These are phyloP conservation scores for Drosophila imparisetae DNA, from an alignment of 2,888 invertebrate genomes.

Conservation along the genomic window DNA sequence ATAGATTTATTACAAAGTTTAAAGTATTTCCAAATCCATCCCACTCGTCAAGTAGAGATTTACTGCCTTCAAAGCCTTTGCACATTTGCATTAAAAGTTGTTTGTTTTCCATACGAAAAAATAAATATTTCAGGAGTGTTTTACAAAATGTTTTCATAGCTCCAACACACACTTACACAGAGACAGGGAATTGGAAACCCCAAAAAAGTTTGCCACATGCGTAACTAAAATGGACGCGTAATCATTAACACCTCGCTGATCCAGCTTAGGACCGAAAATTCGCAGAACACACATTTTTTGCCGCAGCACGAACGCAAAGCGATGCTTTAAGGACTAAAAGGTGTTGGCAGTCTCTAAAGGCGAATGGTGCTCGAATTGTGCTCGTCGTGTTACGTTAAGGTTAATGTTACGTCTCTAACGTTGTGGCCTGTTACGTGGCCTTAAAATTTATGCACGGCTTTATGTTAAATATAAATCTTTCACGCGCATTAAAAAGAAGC, in stretches of 20 bases:
- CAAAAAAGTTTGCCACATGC: conserved; percentile 20
- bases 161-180: conserved; percentile 1
- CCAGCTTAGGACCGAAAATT: conserved; percentile 32
- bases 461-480: conserved; percentile 64
- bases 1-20: not conserved
- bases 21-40: not conserved
- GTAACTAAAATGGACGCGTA: conserved; percentile 33
- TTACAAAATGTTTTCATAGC: conserved; percentile 26
- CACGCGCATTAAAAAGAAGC: conserved; percentile 33
- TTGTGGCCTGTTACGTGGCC: conserved; percentile 50
- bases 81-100: conserved; percentile 1
- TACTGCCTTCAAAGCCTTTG: not conserved
- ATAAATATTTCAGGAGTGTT: conserved; percentile 31
- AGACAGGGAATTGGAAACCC: not conserved
- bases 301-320: conserved; percentile 26
- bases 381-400: conserved; percentile 45
- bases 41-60: not conserved
- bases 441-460: conserved; percentile 68
- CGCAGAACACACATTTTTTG: conserved; percentile 22
- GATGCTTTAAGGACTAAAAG: conserved; percentile 32
- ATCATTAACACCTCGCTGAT: conserved; percentile 71
- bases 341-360: conserved; percentile 57
- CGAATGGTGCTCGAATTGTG: conserved; percentile 43
- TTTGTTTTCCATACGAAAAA: conserved; percentile 31
- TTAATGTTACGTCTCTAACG: conserved; percentile 38